Evolutionary conservation across 2,113 vertebrate genomes (phyloP).

Genomic region (Bambusicola thoracicus): DNA sequence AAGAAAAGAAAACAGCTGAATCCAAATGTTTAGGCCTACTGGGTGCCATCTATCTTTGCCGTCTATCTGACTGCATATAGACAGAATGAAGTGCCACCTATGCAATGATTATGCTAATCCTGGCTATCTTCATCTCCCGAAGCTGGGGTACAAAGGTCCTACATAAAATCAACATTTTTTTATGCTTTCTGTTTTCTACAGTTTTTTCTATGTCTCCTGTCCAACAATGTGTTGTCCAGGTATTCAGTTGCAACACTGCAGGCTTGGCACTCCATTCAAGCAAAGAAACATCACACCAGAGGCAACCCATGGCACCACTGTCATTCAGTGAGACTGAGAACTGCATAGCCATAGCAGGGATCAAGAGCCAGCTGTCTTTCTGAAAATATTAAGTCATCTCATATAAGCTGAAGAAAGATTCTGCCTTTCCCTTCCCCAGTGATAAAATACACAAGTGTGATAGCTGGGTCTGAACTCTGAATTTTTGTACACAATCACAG

Average conservation of each 20-base stretch:
- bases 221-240: not conserved
- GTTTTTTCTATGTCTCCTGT: not conserved
- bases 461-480: not conserved
- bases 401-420: not conserved
- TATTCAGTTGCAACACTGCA: not conserved
- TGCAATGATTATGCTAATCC: not conserved
- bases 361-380: fast-evolving
- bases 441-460: not conserved
- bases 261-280: not conserved
- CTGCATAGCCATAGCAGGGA: not conserved
- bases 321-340: not conserved
- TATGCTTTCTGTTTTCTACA: not conserved
- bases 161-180: not conserved
- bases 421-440: not conserved
- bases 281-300: not conserved
- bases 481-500: not conserved
- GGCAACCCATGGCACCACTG: not conserved
- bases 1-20: not conserved
- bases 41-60: not conserved
- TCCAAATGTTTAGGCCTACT: not conserved
- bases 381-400: not conserved
- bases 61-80: not conserved
- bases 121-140: not conserved
- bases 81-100: not conserved
- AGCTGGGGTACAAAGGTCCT: not conserved